Base-by-base conservation (phyloP, 2,113 vertebrate genomes). In the Xiphophorus couchianus region DNA sequence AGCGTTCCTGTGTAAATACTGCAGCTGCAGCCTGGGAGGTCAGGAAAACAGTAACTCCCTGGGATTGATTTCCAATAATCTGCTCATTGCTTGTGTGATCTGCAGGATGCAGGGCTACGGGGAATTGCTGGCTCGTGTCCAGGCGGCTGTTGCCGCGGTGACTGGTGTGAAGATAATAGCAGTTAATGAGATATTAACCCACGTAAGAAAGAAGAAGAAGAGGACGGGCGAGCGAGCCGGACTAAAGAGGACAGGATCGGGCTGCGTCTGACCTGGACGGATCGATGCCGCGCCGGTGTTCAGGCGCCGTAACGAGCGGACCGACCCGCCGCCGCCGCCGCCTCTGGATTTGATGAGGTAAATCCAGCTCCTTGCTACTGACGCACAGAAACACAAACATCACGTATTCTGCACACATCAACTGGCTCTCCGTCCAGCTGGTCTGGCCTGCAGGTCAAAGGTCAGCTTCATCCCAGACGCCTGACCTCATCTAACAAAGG, bases 381-480 rank as follows among this genome's bases (percentile, higher is more conserved):
- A 48, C 44, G 17, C 44, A 48, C 44, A 42, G 44, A 61, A 25
- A 70, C 69, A 75, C 61, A 68, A 27, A 33, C 81, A 72, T 28
- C 61, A 39, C 31, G 39, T 58, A n/a, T 58, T 17, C 30, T 69
- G 39, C 63, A 33, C 1, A 44, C 39, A 42, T 69, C 71, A 73
- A 12, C 71, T 14, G 31, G 74, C 73, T 90, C 83, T 76, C 82
- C 84, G 90, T 89, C 90, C 92, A 92, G 88, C 91, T 92, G 90
- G 84, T 93, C 90, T 84, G 86, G 80, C 81, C 78, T 84, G 11
- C 27, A 62, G 92, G 92, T 93, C 89, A 88, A 71, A 88, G 92
- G 90, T 92, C 93, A 93, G 78, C 79, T 93, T 91, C 85, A 93
- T 94, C 92, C 92, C 91, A 94, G 92, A 94, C 92, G 81, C 85